Evolutionary conservation across 2,888 invertebrate species (phyloP).

Genomic region (Drosophila villosipedis): DNA sequence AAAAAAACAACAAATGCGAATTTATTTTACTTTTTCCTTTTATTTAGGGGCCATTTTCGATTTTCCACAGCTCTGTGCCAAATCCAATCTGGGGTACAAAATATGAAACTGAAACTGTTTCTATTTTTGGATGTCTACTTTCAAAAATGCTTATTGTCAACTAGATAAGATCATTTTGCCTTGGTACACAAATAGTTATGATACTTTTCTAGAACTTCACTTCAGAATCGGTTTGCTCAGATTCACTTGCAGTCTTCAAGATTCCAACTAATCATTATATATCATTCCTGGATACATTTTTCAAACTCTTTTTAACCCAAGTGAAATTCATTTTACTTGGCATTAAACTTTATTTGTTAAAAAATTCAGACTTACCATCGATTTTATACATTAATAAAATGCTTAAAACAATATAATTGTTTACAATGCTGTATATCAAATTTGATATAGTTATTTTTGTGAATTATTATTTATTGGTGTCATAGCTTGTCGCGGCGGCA

Average conservation of each 20-base stretch:
- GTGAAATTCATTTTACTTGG: background rate
- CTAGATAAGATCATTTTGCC: background rate
- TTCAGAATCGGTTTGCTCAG: background rate
- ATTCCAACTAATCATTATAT: no score
- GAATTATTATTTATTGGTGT: constrained; percentile 57
- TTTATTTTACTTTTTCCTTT: constrained; percentile 47
- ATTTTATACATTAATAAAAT: background rate
- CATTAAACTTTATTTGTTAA: background rate
- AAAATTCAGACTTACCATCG: background rate
- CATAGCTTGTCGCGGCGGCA: constrained; percentile 91
- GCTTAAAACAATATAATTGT: background rate
- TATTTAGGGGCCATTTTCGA: background rate
- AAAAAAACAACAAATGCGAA: constrained; percentile 45
- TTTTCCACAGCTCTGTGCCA: background rate
- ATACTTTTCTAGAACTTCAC: background rate
- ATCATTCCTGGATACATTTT: background rate
- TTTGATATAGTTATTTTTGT: background rate
- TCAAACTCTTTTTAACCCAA: background rate
- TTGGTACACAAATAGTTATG: background rate
- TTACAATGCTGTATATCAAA: background rate
- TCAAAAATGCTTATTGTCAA: background rate
- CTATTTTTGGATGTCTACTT: background rate
- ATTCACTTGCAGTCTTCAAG: background rate
- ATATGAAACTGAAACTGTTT: background rate
- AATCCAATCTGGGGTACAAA: background rate